These are phyloP conservation scores for Hipposideros armiger DNA, from an alignment of 2,113 vertebrate genomes.

Conservation along the genomic window DNA sequence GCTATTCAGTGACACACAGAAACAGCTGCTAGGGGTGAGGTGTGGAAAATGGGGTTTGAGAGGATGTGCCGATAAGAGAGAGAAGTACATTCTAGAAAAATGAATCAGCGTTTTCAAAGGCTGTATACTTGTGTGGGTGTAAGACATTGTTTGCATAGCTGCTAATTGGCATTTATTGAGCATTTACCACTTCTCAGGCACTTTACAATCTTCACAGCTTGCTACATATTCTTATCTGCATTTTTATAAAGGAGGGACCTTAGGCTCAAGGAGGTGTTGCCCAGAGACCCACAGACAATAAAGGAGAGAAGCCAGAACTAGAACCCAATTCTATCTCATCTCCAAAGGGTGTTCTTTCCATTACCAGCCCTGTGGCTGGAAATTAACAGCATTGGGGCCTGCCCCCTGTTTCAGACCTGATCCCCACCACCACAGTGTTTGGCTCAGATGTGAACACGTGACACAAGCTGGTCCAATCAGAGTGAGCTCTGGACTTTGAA, in stretches of 20 bases:
- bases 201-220: not conserved
- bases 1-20: not conserved
- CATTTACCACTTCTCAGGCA: not conserved
- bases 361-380: not conserved
- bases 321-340: not conserved
- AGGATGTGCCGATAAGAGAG: not conserved
- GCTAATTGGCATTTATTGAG: not conserved
- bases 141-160: not conserved
- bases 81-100: not conserved
- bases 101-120: not conserved
- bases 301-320: not conserved
- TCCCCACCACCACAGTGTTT: not conserved
- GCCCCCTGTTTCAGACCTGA: too few species aligned
- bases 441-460: not conserved
- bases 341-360: accelerated
- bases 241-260: not conserved
- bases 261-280: not conserved
- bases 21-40: not conserved
- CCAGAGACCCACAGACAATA: not conserved
- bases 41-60: not conserved
- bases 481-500: not conserved
- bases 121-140: not conserved
- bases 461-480: not conserved
- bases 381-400: not conserved
- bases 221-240: not conserved